Conservation (phyloP, 2,113 vertebrate genomes). For the Thunnus thynnus region DNA sequence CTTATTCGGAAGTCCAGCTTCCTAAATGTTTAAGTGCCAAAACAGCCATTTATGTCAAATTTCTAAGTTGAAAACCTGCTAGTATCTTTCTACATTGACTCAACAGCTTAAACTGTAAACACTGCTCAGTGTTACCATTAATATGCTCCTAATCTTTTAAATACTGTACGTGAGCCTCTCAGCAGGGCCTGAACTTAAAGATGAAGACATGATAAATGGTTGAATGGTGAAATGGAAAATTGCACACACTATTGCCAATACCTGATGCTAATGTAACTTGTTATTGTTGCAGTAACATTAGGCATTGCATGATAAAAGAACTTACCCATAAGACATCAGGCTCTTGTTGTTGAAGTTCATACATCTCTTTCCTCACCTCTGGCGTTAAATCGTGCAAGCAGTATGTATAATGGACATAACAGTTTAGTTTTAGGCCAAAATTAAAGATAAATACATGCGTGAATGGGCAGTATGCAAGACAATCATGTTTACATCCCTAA, state of each 20-base stretch:
- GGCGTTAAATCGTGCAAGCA: background rate
- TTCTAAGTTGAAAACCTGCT: background rate
- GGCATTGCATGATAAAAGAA: constrained; percentile 12
- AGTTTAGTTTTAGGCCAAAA: background rate
- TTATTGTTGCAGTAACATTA: constrained; percentile 26
- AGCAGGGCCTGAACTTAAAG: background rate
- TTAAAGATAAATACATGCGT: background rate
- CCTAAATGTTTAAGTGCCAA: background rate
- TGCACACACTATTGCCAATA: background rate
- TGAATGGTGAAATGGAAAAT: constrained; percentile 6
- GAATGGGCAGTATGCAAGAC: background rate
- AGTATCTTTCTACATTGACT: background rate
- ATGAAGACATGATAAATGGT: background rate
- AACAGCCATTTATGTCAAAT: constrained; percentile 24
- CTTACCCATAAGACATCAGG: background rate
- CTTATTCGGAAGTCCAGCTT: constrained; percentile 15
- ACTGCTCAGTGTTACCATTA: background rate
- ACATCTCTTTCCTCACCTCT: background rate
- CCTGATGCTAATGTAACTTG: constrained; percentile 7
- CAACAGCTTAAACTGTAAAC: background rate
- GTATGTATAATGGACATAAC: background rate
- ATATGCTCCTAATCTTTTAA: constrained; percentile 1
- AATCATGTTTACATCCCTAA: constrained; percentile 14
- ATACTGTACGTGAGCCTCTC: background rate
- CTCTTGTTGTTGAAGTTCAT: background rate